Base-by-base conservation (phyloP, 1,140 invertebrate species). In the Archivesica marissinica region DNA sequence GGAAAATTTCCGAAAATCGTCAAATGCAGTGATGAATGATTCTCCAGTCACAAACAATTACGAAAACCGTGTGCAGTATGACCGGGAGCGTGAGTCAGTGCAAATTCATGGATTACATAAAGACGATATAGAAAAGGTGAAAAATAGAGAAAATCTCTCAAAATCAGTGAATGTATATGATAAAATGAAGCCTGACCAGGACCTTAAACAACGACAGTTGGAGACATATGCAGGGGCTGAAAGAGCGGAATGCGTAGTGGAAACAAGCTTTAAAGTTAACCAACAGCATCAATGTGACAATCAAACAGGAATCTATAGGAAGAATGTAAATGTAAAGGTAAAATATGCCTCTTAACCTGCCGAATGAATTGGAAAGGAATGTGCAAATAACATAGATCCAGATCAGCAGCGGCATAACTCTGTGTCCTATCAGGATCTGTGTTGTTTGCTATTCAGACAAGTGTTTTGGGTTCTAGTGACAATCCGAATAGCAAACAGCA, bases 311-410 rank as follows among this genome's bases (percentile, higher is more conserved):
- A 64, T 64, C 15, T 64, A 64, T 35, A 33, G 59, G 13, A 64
- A 64, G n/a, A 64, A 64, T 64, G 38, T 33, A 13, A 64, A 64
- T n/a, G n/a, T n/a, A 64, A 64, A 64, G 59, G 59, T 64, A 59
- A n/a, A n/a, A n/a, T n/a, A n/a, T n/a, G n/a, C n/a, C n/a, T n/a
- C n/a, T n/a, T n/a, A n/a, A n/a, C n/a, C n/a, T n/a, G n/a, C n/a
- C n/a, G n/a, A n/a, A n/a, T n/a, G n/a, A n/a, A n/a, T n/a, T n/a
- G n/a, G n/a, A n/a, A n/a, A n/a, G n/a, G n/a, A n/a, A n/a, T n/a
- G n/a, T n/a, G n/a, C n/a, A n/a, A n/a, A n/a, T n/a, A n/a, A n/a
- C n/a, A n/a, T n/a, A n/a, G n/a, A n/a, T n/a, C n/a, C n/a, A n/a
- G n/a, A n/a, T n/a, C n/a, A n/a, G n/a, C n/a, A n/a, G n/a, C n/a